Evolutionary conservation across 2,797 vertebrate genomes (phyloP), one percentile per base, ranked within the genome.

Genomic region (Eospalax fontanierii): DNA sequence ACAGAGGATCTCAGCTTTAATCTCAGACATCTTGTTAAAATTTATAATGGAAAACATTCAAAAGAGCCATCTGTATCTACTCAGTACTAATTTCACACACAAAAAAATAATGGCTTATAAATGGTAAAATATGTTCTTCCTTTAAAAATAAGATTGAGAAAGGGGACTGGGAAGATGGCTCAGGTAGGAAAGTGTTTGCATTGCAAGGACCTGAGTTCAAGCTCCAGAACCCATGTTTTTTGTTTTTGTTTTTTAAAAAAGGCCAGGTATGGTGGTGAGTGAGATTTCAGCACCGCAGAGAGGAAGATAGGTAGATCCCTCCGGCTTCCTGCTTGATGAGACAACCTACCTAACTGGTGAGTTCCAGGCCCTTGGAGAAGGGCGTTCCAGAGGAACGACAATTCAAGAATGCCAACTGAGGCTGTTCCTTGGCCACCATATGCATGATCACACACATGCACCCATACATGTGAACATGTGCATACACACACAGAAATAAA

Each of bases 1-100:
- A 93, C 46, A 89, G 71, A 97, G 18, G 71, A 90, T 94, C 87
- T 96, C 33, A 88, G 38, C 40, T 91, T 89, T 46, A 96, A 96
- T 97, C 71, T 68, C 92, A 95, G 75, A 90, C 9, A 86, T 84
- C 96, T 88, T 76, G 35, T 96, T 95, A 86, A 94, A 95, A 96
- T 95, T 95, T 97, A 96, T 94, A 89, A 97, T 93, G 95, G 96
- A 97, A n/a, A 98, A 97, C 38, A 89, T 89, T 86, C 63, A 76
- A 91, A 84, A 65, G 33, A 90, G 50, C 61, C 50, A 30, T 40
- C 35, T 59, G 50, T 54, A 50, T 79, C 85, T 65, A 30, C 11
- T 87, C 14, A 75, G 85, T 21, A 75, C n/a, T 94, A 76, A 92
- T 89, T 85, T 94, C 65, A 89, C 21, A 30, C n/a, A n/a, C n/a